Evolutionary conservation across 2,888 invertebrate species (phyloP), one percentile per base, ranked within the genome.

Genomic region (Cecidostiba fungosa): DNA sequence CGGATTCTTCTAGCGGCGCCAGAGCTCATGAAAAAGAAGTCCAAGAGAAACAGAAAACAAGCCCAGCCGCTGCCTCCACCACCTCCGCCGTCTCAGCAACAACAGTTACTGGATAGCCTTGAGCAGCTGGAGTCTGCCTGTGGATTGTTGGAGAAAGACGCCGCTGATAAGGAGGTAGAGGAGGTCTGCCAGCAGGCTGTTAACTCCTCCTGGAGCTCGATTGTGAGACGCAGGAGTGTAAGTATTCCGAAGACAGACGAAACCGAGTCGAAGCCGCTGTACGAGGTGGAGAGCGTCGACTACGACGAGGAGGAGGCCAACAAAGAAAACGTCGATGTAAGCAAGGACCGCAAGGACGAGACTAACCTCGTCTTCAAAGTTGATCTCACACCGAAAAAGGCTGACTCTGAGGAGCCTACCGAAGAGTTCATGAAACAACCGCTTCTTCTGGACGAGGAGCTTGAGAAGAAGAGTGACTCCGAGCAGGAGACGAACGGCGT

Each of bases 401-500:
- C 62, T 1, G 80, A 62, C 47, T 29, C 91, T 50, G 88, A 85
- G 74, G 84, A 73, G 23, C 23, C 36, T 29, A 14, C 72, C 29
- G 50, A 77, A 72, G n/a, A 59, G 23, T n/a, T 59, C 43, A 74
- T 82, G 0, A 78, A 85, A n/a, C 23, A 4, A 66, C 54, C 82
- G 19, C 81, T 84, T 14, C 78, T 79, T 39, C 66, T 69, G 79
- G 88, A 87, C 12, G 91, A 89, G 12, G 88, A 88, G n/a, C 26
- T 79, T 8, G 91, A 89, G 50, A 91, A 92, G 77, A 89, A 87
- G 29, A 90, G 88, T 83, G 92, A 92, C 66, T 91, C 90, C 3
- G 91, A 92, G 10, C 89, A 88, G 32, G 91, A 91, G 29, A 86
- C 77, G 4, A 23, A 39, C 0, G 36, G 32, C 0, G 76, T 85